Evolutionary conservation across 2,113 vertebrate genomes (phyloP).

Genomic region (Rafetus swinhoei): DNA sequence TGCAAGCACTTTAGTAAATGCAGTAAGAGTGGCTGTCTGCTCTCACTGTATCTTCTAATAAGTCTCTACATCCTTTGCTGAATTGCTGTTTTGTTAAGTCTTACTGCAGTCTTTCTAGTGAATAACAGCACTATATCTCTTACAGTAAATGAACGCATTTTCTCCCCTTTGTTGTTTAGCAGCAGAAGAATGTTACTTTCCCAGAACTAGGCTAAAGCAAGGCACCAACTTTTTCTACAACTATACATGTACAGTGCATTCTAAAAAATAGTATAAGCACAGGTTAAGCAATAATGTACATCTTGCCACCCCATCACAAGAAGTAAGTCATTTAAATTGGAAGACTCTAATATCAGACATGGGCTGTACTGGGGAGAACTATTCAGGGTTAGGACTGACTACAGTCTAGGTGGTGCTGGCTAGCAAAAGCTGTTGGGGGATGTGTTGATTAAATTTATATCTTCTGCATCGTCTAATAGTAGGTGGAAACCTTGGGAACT

Average conservation of each 20-base stretch:
- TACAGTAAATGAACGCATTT: not conserved
- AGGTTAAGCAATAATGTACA: not conserved
- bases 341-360: not conserved
- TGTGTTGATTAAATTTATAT: not conserved
- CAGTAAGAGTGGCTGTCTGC: slow-evolving; percentile 29
- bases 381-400: not conserved
- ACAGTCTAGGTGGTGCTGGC: not conserved
- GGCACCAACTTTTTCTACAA: not conserved
- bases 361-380: not conserved
- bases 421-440: not conserved
- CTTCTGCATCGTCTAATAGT: not conserved
- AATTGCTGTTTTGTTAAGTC: slow-evolving; percentile 34
- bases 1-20: slow-evolving; percentile 5
- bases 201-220: slow-evolving; percentile 48
- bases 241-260: not conserved
- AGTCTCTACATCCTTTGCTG: slow-evolving; percentile 29
- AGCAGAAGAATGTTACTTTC: slow-evolving; percentile 26
- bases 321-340: not conserved
- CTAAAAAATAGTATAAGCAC: not conserved
- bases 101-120: not conserved
- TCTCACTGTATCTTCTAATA: not conserved
- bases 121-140: slow-evolving; percentile 21
- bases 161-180: slow-evolving; percentile 12
- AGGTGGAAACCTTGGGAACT: not conserved
- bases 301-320: not conserved